phyloP scores from a whole-genome alignment of 2,888 invertebrate species.

The Tachina fera region DNA sequence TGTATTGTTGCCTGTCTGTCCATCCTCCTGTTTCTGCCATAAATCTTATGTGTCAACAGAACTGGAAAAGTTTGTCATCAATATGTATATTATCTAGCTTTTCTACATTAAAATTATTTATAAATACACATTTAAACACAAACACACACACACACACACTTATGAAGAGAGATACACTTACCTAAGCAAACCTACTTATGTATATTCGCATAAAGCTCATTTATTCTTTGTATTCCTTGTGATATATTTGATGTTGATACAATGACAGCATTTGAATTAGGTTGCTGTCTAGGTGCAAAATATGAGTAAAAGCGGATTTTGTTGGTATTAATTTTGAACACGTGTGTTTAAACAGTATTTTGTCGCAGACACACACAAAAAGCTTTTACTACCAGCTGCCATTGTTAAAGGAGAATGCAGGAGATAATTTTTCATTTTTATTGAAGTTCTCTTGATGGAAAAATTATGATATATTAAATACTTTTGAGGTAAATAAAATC shows the following conservation, averaged over 20 bases:
- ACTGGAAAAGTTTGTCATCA: conserved; percentile 64
- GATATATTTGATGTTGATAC: conserved; percentile 60
- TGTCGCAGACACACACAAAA: conserved; percentile 22
- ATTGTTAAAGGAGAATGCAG: conserved; percentile 39
- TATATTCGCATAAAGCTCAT: conserved; percentile 13
- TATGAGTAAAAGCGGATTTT: not conserved
- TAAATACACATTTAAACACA: not conserved
- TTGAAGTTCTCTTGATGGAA: conserved; percentile 35
- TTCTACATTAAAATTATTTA: conserved; percentile 58
- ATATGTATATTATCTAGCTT: conserved; percentile 53
- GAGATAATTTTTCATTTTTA: conserved; percentile 54
- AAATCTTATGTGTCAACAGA: conserved; percentile 64
- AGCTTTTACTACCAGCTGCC: conserved; percentile 9
- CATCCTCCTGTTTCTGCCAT: conserved; percentile 43
- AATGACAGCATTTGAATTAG: conserved; percentile 62
- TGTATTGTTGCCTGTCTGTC: not conserved
- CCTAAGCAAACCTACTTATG: not conserved
- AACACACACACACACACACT: not conserved
- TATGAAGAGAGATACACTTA: not conserved
- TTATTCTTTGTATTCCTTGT: conserved; percentile 35
- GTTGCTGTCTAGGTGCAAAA: not conserved
- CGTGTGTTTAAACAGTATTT: conserved; percentile 14
- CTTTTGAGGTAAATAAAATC: conserved; percentile 47
- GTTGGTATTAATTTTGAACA: conserved; percentile 1
- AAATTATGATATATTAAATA: conserved; percentile 49